Base-by-base conservation (phyloP, 1,140 invertebrate species). In the Tetragnatha versicolor region DNA sequence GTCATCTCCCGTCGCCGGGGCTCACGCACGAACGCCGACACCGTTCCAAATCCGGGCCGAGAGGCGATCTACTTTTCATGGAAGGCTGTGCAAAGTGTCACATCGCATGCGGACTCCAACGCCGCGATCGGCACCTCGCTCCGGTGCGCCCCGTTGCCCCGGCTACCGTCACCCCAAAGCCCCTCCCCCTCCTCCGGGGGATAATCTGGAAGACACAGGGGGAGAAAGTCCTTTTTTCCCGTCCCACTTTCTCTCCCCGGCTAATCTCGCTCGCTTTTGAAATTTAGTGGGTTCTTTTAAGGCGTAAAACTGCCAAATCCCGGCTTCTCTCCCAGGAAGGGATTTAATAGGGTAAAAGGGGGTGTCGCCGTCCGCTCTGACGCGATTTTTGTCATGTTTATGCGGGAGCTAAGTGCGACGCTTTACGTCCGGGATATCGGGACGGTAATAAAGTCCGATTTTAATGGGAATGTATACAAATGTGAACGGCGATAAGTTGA, bases 291-390 rank as follows among this genome's bases (percentile, higher is more conserved):
- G 61, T 53, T 65, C 39, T 77, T 77, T 77, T 22, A 65, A 61
- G 49, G 73, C 73, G 73, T 65, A 66, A 77, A 77, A 77, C 73
- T 77, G 73, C 73, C 73, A 77, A 77, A 77, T 77, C 73, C 58
- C 14, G 27, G 9, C 66, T 22, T 29, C 63, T 66, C 58, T 53
- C 60, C 60, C 33, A 27, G 29, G 25, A 65, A 65, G 39, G 58
- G 73, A 65, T 76, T 76, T 76, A 65, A 76, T 65, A 65, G 73
- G 47, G 73, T 39, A 39, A 75, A 76, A 76, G 45, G 60, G 47
- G 37, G 55, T 75, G 39, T 53, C 53, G 25, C 17, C 42, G 51
- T 27, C 33, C 53, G 20, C 35, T 22, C 63, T 75, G 45, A 75
- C 39, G 55, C 49, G 39, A 60, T 61, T 75, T 49, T 61, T 61